Base-by-base conservation (phyloP, 2,888 invertebrate genomes). In the Andrena bucephala region DNA sequence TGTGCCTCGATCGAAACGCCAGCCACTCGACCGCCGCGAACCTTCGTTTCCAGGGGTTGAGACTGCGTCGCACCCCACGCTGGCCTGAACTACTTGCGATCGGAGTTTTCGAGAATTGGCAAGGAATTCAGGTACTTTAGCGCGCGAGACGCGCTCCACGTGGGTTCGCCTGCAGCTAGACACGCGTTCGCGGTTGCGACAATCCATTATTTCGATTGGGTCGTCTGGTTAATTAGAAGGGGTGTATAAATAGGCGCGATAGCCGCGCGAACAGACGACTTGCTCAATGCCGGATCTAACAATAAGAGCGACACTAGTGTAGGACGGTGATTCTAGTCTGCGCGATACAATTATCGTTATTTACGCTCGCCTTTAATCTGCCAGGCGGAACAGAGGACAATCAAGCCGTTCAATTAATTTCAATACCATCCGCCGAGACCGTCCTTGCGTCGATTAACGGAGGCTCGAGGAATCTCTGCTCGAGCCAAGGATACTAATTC, bases 261-360 rank as follows among this genome's bases (percentile, higher is more conserved):
- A 80, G 59, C 27, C 59, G 57, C 31, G 71, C 79, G n/a, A 83
- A 85, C 80, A 63, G 68, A 81, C 77, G 77, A 60, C 79, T 89
- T 88, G 81, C 83, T 71, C 84, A 87, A 89, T 88, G 73, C 88
- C 89, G 88, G 88, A 89, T 88, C 88, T 89, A 79, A 78, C 81
- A 80, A 72, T 79, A 67, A 70, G 62, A 84, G 80, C 78, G 81
- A 88, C 86, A 81, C 77, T 59, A 24, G 73, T 87, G 87, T 87
- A 85, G 86, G 86, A 87, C 81, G 87, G 74, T 87, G 85, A 87
- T 87, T 59, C 74, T 66, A 77, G 86, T 62, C 68, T 72, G 54
- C 67, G 20, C 77, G 77, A 59, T 80, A 59, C 75, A 83, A 87
- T 86, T 87, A 85, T 87, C 80, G 67, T 86, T 85, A 77, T 80